A percentile compares a stretch with the other conserved stretches of the same genome.
phyloP scores from a whole-genome alignment of 2,797 vertebrate species.

The Discoglossus pictus region DNA sequence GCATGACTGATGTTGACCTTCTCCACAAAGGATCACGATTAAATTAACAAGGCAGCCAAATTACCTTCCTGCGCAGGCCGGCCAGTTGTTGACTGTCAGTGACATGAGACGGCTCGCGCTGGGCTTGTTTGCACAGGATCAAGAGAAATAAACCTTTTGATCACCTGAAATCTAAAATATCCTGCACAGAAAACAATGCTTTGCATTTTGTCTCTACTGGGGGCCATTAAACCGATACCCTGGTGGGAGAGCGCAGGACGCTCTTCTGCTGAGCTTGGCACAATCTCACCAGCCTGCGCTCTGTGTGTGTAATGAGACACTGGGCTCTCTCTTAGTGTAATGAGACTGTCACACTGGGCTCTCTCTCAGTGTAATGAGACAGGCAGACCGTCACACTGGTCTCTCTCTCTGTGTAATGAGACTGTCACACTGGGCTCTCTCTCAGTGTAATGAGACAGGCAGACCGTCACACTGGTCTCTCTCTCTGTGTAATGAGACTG shows the following conservation, averaged over 20 bases:
- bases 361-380: slow-evolving; percentile 30
- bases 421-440: too few relatives aligned
- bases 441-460: too few relatives aligned
- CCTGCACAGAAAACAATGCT: background rate
- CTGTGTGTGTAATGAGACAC: background rate
- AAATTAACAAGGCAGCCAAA: slow-evolving; percentile 36
- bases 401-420: slow-evolving; percentile 24
- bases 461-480: background rate
- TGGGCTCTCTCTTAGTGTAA: background rate
- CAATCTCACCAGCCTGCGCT: background rate
- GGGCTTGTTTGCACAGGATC: slow-evolving; percentile 10
- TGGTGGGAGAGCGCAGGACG: background rate
- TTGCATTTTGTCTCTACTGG: background rate
- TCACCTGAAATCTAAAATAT: background rate
- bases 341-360: background rate
- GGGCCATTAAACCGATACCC: background rate
- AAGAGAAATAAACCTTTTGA: slow-evolving; percentile 9
- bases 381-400: background rate
- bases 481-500: background rate
- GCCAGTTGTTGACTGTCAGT: slow-evolving; percentile 15
- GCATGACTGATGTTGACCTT: slow-evolving; percentile 27
- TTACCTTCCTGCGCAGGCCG: background rate
- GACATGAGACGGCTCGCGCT: slow-evolving; percentile 10
- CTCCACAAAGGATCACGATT: slow-evolving; percentile 31
- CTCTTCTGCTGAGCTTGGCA: background rate